Base-by-base conservation (phyloP, 2,113 vertebrate genomes). In the Ifrita kowaldi region DNA sequence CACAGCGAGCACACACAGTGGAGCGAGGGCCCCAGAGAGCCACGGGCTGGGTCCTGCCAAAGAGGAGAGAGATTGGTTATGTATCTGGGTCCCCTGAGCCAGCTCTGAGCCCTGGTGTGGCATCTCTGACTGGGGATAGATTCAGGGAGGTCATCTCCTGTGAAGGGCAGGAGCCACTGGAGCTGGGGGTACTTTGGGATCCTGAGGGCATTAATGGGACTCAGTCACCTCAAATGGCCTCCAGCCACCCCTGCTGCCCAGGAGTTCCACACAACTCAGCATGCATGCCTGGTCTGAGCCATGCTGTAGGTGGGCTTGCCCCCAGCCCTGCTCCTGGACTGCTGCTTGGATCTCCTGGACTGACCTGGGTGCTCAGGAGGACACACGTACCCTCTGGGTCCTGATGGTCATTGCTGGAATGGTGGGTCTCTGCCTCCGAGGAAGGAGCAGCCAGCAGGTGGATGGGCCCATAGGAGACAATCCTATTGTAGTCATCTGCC, bases 391-490 rank as follows among this genome's bases (percentile, higher is more conserved):
- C 94, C 0, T 1, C 21, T 0, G 3, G 33, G 23, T 71, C 81
- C 52, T 64, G 46, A 7, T 42, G 87, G 13, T 59, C 76, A 30
- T 46, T 47, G 27, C 77, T 93, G 33, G 90, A 75, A 10, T 9
- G 77, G 14, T 35, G 75, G 9, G 44, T 76, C 76, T 56, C 86
- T 22, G 22, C 71, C 79, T 27, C 84, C 5, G 55, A 18, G 65
- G 75, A 53, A 41, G 93, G 49, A 55, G 84, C 52, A 85, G 79
- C 42, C 44, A 82, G 63, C 33, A 98, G 67, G 19, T 80, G 77
- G 68, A 98, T 96, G 32, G 97, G 97, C 11, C 97, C 97, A 0
- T 97, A 98, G 75, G 97, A 97, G 24, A 97, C 85, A n/a, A 98
- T 87, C 73, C 97, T 97, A 9, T 70, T 95, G 87, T 97, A 93